Conservation (phyloP, 1,140 invertebrate genomes). For the Drosophila busckii region DNA sequence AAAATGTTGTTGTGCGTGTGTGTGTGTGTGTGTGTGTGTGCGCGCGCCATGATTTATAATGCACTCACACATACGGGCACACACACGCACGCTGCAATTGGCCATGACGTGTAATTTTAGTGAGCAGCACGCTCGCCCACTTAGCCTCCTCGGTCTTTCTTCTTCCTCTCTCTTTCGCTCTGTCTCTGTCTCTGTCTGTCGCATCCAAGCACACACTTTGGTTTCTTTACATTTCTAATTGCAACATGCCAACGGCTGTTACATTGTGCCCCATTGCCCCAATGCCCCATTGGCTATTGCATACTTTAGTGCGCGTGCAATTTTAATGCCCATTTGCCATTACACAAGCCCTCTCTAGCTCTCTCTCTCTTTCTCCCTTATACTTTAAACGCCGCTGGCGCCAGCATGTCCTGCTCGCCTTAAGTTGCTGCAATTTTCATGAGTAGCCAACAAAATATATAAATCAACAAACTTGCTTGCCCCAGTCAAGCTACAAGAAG, state of each 20-base stretch:
- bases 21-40: neutral
- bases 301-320: slow-evolving; percentile 66
- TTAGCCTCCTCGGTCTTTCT: no score
- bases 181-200: neutral
- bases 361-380: neutral
- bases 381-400: neutral
- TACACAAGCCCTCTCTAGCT: slow-evolving; percentile 18
- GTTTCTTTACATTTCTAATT: slow-evolving; percentile 41
- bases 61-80: slow-evolving; percentile 20
- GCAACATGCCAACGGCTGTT: slow-evolving; percentile 35
- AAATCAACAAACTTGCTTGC: slow-evolving; percentile 67
- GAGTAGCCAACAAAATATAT: slow-evolving; percentile 65
- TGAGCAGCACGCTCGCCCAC: slow-evolving; percentile 2
- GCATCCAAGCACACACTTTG: neutral
- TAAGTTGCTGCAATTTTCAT: slow-evolving; percentile 52
- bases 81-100: slow-evolving; percentile 25
- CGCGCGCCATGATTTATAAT: slow-evolving; percentile 46
- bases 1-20: slow-evolving; percentile 1
- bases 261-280: no score
- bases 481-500: no score
- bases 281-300: slow-evolving; percentile 32
- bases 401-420: no score
- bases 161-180: neutral
- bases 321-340: slow-evolving; percentile 61
- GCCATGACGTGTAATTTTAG: slow-evolving; percentile 11